A percentile compares a stretch with the other conserved stretches of the same genome.
phyloP scores from a whole-genome alignment of 2,888 invertebrate species.

The Mactromeris polynyma region DNA sequence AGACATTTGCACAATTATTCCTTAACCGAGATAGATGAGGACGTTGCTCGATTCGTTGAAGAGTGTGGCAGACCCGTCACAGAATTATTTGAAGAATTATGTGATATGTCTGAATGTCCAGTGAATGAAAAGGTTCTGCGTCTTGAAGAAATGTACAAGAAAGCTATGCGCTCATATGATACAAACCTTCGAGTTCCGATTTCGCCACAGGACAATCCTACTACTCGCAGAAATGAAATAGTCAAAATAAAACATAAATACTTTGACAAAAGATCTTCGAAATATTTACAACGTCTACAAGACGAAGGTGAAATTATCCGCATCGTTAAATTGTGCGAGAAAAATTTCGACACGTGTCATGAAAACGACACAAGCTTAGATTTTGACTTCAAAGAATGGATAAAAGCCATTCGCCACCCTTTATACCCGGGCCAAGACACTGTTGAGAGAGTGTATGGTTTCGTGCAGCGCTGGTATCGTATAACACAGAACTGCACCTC shows the following conservation, averaged over 20 bases:
- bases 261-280: background rate
- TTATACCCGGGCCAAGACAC: background rate
- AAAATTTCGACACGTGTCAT: background rate
- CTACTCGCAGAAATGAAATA: background rate
- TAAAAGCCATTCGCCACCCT: background rate
- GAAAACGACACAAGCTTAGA: background rate
- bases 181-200: background rate
- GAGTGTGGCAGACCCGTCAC: background rate
- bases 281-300: background rate
- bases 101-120: background rate
- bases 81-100: background rate
- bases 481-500: background rate
- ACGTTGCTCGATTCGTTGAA: background rate
- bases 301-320: background rate
- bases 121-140: background rate
- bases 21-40: background rate
- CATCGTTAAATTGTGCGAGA: background rate
- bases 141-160: background rate
- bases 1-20: background rate
- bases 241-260: background rate
- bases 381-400: background rate
- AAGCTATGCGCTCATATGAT: background rate
- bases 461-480: background rate
- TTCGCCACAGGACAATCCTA: background rate
- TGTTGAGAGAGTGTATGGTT: background rate